A percentile compares a stretch with the other conserved stretches of the same genome.
Evolutionary conservation across 1,140 invertebrate species (phyloP).

Genomic region (Pogonus chalceus): DNA sequence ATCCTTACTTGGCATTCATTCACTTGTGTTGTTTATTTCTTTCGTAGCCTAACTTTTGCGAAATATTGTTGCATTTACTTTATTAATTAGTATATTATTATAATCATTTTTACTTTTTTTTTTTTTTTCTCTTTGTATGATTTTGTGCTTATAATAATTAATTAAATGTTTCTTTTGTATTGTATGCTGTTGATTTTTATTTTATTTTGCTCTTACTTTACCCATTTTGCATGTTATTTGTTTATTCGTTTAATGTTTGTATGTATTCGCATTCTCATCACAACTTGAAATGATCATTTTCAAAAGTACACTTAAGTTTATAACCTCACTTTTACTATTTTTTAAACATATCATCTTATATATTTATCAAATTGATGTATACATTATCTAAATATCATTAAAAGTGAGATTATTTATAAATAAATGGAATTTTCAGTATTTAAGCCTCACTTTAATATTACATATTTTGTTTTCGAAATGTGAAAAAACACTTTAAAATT

Average conservation of each 20-base stretch:
- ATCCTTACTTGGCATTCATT: neutral
- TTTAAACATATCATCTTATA: neutral
- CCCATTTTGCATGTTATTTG: conserved; percentile 8
- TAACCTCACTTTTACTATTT: conserved; percentile 10
- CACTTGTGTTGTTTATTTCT: conserved; percentile 16
- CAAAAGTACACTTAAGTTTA: conserved; percentile 9
- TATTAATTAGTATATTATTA: conserved; percentile 7
- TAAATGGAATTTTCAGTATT: too few relatives aligned
- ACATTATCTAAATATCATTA: too few relatives aligned
- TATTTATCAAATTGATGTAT: neutral
- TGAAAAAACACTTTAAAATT: too few relatives aligned
- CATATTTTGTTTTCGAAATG: too few relatives aligned
- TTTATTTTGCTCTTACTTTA: conserved; percentile 9
- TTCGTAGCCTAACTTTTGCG: conserved; percentile 11
- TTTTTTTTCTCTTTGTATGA: conserved; percentile 12
- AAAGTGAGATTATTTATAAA: too few relatives aligned
- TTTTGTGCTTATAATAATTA: conserved; percentile 10
- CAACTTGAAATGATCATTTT: conserved; percentile 7
- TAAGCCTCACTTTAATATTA: too few relatives aligned
- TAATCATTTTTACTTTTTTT: conserved; percentile 10
- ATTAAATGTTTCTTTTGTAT: conserved; percentile 14
- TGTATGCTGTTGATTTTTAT: conserved; percentile 13
- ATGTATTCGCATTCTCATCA: conserved; percentile 12
- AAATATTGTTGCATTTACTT: conserved; percentile 11
- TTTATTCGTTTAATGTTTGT: conserved; percentile 8